Evolutionary conservation across 2,797 vertebrate genomes (phyloP), one percentile per base, ranked within the genome.

Genomic region (Siniperca obscura): DNA sequence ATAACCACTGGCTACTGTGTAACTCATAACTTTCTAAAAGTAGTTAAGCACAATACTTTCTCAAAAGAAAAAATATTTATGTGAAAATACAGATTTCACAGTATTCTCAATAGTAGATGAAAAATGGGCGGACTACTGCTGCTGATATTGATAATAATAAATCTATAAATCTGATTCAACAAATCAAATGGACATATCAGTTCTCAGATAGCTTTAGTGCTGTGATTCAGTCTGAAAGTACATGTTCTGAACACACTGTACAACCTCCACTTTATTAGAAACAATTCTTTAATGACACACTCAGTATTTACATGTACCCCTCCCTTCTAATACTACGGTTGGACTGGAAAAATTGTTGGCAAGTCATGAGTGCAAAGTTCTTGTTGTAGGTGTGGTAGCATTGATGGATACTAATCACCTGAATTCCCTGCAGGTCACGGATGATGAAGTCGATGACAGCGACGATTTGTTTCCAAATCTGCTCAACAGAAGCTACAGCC

Each of bases 401-500:
- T 5, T n/a, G 7, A 14, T 34, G 25, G 38, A 0, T 13, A 7
- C 19, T 66, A 30, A 65, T 36, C 5, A 21, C 60, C 2, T 76
- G 14, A 16, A 48, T 76, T 72, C 21, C 10, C 12, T 1, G 16
- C 57, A 87, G 82, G 66, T 71, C n/a, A 27, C 6, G 0, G 50
- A 64, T 13, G 53, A 70, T 3, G 56, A 75, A 22, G 19, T 0
- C 4, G 22, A 52, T 1, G 62, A 74, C 48, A 25, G 1, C 2
- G 70, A 86, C 1, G 19, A 74, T 16, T 1, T 64, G 16, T 76
- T 17, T 17, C 13, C 74, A 8, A 22, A 4, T 13, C 3, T 34
- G 38, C 10, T 10, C 11, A 5, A 5, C 16, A 27, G 55, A 25
- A n/a, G 6, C 2, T 0, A 5, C 1, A 0, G 7, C 2, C 0